A percentile compares a stretch with the other conserved stretches of the same genome.
phyloP scores from a whole-genome alignment of 2,797 vertebrate species.

The Channallabes apus region DNA sequence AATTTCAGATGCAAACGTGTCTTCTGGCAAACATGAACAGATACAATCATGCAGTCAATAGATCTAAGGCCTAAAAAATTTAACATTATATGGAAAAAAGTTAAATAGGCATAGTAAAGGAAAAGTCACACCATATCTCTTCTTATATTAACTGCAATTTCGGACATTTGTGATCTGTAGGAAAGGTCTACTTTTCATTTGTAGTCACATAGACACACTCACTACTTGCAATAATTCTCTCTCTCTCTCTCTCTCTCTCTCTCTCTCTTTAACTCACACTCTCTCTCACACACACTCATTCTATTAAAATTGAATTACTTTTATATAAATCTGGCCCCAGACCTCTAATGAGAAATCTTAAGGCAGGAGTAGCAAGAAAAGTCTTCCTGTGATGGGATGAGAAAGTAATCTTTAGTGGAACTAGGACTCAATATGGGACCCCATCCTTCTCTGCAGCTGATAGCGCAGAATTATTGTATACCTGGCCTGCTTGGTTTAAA shows the following conservation, averaged over 20 bases:
- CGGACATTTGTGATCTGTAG: neutral
- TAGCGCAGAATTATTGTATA: neutral
- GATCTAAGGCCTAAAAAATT: neutral
- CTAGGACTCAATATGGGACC: neutral
- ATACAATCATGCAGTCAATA: neutral
- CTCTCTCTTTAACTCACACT: neutral
- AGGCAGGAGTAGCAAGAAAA: conserved; percentile 9
- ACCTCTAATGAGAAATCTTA: conserved; percentile 19
- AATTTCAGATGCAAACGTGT: neutral
- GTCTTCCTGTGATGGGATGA: neutral
- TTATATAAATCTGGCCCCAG: conserved; percentile 1
- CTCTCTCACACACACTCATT: neutral
- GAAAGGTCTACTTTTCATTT: neutral
- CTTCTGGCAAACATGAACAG: neutral
- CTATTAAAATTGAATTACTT: conserved; percentile 27
- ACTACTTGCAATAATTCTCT: neutral
- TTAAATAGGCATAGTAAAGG: neutral
- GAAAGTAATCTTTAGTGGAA: conserved; percentile 8
- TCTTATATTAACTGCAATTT: neutral
- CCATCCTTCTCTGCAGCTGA: neutral
- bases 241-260: neutral
- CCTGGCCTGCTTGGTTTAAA: neutral
- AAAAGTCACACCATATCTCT: neutral
- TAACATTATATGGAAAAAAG: neutral
- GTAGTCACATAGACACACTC: neutral